phyloP scores from a whole-genome alignment of 2,113 vertebrate species.

The crab-eating macaque (Macaca fascicularis) region DNA sequence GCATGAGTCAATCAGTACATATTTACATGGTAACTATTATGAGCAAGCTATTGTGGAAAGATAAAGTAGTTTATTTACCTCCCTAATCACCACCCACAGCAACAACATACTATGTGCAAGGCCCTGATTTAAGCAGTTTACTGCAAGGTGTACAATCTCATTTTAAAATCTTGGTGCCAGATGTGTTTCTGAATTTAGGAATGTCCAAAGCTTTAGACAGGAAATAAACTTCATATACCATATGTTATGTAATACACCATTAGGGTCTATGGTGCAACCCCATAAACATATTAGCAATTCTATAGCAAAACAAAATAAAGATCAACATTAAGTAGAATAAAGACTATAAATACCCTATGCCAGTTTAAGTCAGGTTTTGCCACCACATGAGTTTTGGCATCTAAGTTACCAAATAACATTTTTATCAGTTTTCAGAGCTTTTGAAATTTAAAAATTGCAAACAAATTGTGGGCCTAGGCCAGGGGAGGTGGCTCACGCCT shows the following conservation, averaged over 20 bases:
- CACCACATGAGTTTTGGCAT: neutral
- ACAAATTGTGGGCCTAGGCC: neutral
- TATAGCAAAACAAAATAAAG: slow-evolving; percentile 8
- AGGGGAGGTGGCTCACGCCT: no score
- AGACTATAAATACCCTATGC: neutral
- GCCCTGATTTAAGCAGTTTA: slow-evolving; percentile 15
- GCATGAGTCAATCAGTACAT: slow-evolving; percentile 53
- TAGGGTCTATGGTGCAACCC: neutral
- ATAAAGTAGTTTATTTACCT: slow-evolving; percentile 43
- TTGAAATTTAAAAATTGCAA: neutral
- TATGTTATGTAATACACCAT: neutral
- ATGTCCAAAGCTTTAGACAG: neutral
- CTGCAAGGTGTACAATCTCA: slow-evolving; percentile 12
- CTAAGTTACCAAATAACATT: slow-evolving; percentile 4
- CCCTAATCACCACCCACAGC: slow-evolving; percentile 39
- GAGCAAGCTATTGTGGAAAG: slow-evolving; percentile 29
- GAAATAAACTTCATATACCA: neutral
- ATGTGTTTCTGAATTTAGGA: slow-evolving; percentile 45
- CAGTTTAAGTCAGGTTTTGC: neutral
- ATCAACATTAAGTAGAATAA: slow-evolving; percentile 41
- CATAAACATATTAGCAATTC: slow-evolving; percentile 42
- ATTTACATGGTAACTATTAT: slow-evolving; percentile 40
- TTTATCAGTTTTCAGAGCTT: slow-evolving; percentile 8
- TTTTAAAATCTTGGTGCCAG: slow-evolving; percentile 37
- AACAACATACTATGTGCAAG: slow-evolving; percentile 21